Percentiles rank a stretch among this genome's conserved stretches.
Conservation (phyloP, 2,797 vertebrate species). For the Megalops cyprinoides region DNA sequence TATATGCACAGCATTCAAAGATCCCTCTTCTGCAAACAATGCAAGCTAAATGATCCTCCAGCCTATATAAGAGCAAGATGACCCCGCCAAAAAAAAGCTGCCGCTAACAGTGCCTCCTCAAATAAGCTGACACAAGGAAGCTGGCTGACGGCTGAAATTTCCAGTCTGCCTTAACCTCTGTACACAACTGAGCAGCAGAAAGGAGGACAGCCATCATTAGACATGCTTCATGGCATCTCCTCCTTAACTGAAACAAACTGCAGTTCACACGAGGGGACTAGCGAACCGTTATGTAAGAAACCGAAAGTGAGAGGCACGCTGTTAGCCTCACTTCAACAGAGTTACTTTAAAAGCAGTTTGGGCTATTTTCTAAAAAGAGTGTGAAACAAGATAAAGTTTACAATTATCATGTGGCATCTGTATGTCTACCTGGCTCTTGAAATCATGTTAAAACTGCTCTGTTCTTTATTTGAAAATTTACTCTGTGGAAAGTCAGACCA, state of each 20-base stretch:
- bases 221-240: slow-evolving; percentile 16
- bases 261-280: slow-evolving; percentile 5
- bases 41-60: no score
- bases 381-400: not conserved
- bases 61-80: no score
- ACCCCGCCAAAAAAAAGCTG: not conserved
- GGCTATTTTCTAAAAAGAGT: not conserved
- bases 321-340: not conserved
- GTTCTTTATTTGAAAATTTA: not conserved
- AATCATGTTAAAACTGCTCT: not conserved
- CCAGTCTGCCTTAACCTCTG: slow-evolving; percentile 9
- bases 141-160: not conserved
- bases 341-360: not conserved
- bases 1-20: no score
- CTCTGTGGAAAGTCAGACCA: no score
- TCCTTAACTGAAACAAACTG: slow-evolving; percentile 20
- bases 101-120: not conserved
- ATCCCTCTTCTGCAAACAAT: no score
- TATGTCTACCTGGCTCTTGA: not conserved
- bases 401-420: not conserved
- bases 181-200: slow-evolving; percentile 22
- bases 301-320: not conserved
- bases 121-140: not conserved
- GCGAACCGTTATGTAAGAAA: not conserved
- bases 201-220: slow-evolving; percentile 22